Evolutionary conservation across 1,140 invertebrate species (phyloP).

Genomic region (Diorhabda sublineata): DNA sequence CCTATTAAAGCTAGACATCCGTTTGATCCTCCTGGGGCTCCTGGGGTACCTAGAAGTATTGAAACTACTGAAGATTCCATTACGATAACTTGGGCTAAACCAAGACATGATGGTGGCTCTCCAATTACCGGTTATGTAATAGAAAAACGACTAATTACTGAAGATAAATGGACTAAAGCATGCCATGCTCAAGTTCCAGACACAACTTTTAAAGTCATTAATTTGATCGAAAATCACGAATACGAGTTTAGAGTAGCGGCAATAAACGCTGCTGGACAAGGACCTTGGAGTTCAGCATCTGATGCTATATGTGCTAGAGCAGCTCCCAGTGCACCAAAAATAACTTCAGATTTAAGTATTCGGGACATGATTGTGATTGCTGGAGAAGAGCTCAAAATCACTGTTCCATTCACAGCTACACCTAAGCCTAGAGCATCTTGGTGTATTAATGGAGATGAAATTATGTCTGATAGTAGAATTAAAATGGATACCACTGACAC

Average conservation of each 20-base stretch:
- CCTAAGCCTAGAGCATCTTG: slow-evolving; percentile 85
- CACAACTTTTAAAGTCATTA: slow-evolving; percentile 75
- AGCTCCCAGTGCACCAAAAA: slow-evolving; percentile 84
- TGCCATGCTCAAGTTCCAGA: slow-evolving; percentile 78
- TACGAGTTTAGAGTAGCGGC: slow-evolving; percentile 97
- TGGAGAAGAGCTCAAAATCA: slow-evolving; percentile 93
- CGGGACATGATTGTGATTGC: slow-evolving; percentile 93
- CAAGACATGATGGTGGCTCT: slow-evolving; percentile 88
- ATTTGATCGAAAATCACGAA: slow-evolving; percentile 89
- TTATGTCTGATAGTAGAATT: slow-evolving; percentile 76
- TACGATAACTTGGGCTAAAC: slow-evolving; percentile 89
- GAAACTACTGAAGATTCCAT: slow-evolving; percentile 92
- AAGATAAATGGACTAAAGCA: slow-evolving; percentile 89
- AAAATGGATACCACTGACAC: slow-evolving; percentile 81
- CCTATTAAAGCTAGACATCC: slow-evolving; percentile 93
- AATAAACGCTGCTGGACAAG: slow-evolving; percentile 92
- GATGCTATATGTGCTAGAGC: slow-evolving; percentile 85
- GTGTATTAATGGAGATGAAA: slow-evolving; percentile 83
- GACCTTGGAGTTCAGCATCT: slow-evolving; percentile 84
- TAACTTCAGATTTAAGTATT: slow-evolving; percentile 88
- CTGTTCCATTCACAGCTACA: slow-evolving; percentile 86
- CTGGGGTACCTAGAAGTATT: slow-evolving; percentile 78
- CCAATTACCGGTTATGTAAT: slow-evolving; percentile 89
- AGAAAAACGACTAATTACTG: slow-evolving; percentile 84
- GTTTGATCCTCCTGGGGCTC: slow-evolving; percentile 86